phyloP scores from a whole-genome alignment of 2,113 vertebrate genomes.

The Uria aalge region DNA sequence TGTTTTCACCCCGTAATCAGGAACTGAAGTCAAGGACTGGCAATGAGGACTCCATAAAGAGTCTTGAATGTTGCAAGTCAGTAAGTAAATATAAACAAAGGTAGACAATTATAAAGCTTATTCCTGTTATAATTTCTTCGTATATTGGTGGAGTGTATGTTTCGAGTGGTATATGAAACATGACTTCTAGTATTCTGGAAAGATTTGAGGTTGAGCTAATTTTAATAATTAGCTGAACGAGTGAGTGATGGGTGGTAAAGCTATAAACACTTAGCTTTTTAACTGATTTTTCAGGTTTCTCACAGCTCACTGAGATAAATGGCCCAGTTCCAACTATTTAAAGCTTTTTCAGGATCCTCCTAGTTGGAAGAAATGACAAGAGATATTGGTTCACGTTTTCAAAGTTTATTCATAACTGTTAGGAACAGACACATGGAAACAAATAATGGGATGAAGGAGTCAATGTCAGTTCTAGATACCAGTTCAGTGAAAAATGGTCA shows the following conservation, averaged over 20 bases:
- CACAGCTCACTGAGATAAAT: not conserved
- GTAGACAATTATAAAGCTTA: not conserved
- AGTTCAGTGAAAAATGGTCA: not conserved
- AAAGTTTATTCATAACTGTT: not conserved
- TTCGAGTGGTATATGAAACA: not conserved
- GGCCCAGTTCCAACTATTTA: not conserved
- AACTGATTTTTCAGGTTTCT: not conserved
- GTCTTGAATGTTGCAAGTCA: not conserved
- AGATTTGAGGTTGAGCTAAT: not conserved
- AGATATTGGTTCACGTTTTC: not conserved
- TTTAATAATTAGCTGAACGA: slow-evolving; percentile 15
- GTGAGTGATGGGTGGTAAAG: not conserved
- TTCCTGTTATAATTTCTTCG: not conserved
- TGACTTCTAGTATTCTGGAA: not conserved
- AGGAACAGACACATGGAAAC: not conserved
- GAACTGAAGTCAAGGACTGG: not conserved
- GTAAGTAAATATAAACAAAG: not conserved
- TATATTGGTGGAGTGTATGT: not conserved
- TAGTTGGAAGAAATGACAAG: not conserved
- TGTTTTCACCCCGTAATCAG: not conserved
- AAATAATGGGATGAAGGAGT: not conserved
- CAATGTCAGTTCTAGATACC: not conserved
- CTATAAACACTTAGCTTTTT: not conserved
- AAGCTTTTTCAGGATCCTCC: not conserved
- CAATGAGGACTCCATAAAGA: not conserved